Base-by-base conservation (phyloP, 2,888 invertebrate genomes). In the Mythimna impura region DNA sequence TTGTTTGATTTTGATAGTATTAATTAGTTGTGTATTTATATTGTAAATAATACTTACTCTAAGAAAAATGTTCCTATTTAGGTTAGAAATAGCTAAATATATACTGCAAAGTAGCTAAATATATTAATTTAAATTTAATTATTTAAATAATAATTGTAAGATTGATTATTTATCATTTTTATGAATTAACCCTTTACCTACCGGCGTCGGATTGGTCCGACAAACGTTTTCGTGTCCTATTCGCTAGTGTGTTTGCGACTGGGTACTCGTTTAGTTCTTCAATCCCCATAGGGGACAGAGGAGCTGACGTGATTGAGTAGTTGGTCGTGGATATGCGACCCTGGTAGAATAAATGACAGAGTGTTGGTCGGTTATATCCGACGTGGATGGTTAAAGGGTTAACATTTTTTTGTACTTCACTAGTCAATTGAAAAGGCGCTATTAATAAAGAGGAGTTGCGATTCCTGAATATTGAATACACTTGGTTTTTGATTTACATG, bases 401-500 rank as follows among this genome's bases (percentile, higher is more conserved):
- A 73, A 60, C 80, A 83, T 86, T 64, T 83, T 85, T 84, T 89
- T 90, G 85, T 91, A 93, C 91, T 94, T 93, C 93, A 91, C 95
- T 95, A 95, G 95, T 95, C 95, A 94, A 88, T 87, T 86, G 78
- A 78, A 91, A 90, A 88, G 91, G 93, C 92, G 93, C 94, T 94
- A 92, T 87, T 73, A 94, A 92, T 93, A 92, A 91, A 94, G 91
- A 93, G 92, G 92, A 92, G 92, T 90, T 88, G 83, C 87, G 82
- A 91, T 92, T 93, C 91, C 91, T 89, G 83, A 90, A 89, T 87
- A 85, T 79, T 81, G 61, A 78, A 68, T 25, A 40, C 30, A 30
- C 47, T 67, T 80, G 73, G 71, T 61, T 82, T 82, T 84, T 86
- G 34, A 78, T 83, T 86, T 69, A 40, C 12, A 43, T 12, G 43